A percentile compares a stretch with the other conserved stretches of the same genome.
Evolutionary conservation across 37 sponge, comb jelly and placozoan species (phyloP).

Genomic region (Corticium candelabrum): DNA sequence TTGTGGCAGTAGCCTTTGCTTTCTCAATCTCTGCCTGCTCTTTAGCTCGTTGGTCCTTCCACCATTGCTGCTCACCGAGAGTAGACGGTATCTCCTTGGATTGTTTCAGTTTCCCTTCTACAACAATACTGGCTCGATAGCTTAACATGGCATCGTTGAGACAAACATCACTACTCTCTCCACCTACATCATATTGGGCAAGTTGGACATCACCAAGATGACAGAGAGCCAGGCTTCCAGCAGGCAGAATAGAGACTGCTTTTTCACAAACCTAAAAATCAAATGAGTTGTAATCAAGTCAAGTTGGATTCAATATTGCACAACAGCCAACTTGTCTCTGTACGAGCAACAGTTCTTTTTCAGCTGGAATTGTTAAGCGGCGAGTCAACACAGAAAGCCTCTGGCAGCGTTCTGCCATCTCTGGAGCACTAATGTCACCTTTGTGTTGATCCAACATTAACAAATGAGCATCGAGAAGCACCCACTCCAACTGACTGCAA

Average conservation of each 20-base stretch:
- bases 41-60: conserved; percentile 31
- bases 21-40: not conserved
- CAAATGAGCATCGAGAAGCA: not conserved
- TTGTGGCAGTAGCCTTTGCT: not conserved
- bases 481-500: not conserved
- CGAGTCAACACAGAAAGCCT: not conserved
- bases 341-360: not conserved
- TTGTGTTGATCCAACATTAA: not conserved
- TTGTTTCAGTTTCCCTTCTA: conserved; percentile 51
- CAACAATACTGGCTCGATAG: conserved; percentile 69
- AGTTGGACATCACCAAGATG: conserved; percentile 78
- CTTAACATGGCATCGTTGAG: conserved; percentile 63
- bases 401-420: not conserved
- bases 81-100: conserved; percentile 31
- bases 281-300: too few relatives aligned
- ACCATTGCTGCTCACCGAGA: conserved; percentile 69
- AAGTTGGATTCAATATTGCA: too few relatives aligned
- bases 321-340: not conserved
- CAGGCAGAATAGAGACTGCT: conserved; percentile 60
- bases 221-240: conserved; percentile 63
- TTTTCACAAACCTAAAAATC: conserved; percentile 49
- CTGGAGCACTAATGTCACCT: not conserved
- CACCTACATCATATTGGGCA: conserved; percentile 43
- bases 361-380: not conserved
- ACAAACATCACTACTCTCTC: conserved; percentile 12